Base-by-base conservation (phyloP, 2,113 vertebrate species). In the Odontesthes bonariensis region DNA sequence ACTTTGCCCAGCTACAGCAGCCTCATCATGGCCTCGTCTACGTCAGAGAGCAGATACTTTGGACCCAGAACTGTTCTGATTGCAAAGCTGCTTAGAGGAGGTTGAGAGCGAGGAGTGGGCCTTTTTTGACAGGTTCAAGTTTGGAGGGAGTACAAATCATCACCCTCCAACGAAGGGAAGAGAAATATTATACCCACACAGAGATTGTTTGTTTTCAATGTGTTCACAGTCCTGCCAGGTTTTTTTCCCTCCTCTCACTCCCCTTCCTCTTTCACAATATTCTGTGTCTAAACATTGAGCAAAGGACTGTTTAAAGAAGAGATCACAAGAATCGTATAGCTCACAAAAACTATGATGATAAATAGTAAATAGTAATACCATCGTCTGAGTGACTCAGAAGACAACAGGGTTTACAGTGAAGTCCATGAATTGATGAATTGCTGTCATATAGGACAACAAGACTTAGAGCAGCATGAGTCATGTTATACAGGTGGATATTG, bases 21-120 rank as follows among this genome's bases (percentile, higher is more conserved):
- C 65, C 13, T 12, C 0, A 67, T 61, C 77, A 47, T n/a, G 72
- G 56, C 62, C 59, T 65, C 66, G 61, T 61, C 53, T 86, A 53
- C 87, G 82, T 91, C 88, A 92, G 56, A 73, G 78, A 63, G 16
- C 40, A 76, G 68, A 85, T 54, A 73, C 83, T 75, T 62, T 79
- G 83, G 81, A 80, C 46, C 46, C 40, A 69, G 51, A 71, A 32
- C 58, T 65, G 20, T 11, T 65, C 44, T 10, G 10, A 67, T 68
- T 79, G 44, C 85, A 82, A 77, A 83, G 83, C 61, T 81, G 69
- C 66, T 53, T 81, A 73, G 61, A 75, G 32, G 53, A 22, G 72
- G 62, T 72, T 65, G 65, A 84, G 54, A 42, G 35, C 10, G 0
- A 71, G 46, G 61, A 78, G 83, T 58, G 61, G 63, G 62, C 69